Evolutionary conservation across 1,140 invertebrate genomes (phyloP).

Genomic region (Cotesia vestalis): DNA sequence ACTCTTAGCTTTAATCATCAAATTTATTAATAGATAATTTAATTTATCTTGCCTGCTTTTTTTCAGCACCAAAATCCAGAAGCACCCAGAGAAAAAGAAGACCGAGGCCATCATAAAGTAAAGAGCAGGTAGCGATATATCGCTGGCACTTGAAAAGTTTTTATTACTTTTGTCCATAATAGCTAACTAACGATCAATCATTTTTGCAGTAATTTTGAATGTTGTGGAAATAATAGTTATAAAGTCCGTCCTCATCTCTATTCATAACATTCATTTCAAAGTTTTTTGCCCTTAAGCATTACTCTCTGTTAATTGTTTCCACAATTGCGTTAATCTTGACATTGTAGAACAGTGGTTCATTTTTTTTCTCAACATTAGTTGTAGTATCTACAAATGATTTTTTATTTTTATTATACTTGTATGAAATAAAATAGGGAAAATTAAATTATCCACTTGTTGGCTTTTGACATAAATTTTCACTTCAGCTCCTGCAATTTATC

Average conservation of each 20-base stretch:
- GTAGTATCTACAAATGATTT: too few species aligned
- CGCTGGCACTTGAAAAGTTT: constrained; percentile 97
- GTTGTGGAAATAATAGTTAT: constrained; percentile 95
- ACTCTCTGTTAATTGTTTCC: constrained; percentile 48
- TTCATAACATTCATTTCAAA: constrained; percentile 85
- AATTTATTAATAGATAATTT: not conserved
- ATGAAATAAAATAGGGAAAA: too few species aligned
- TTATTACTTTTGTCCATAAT: constrained; percentile 85
- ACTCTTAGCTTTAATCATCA: not conserved
- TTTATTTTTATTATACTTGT: too few species aligned
- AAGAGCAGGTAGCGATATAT: constrained; percentile 92
- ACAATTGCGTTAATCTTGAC: constrained; percentile 54
- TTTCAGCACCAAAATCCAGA: constrained; percentile 91
- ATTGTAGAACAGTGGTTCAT: constrained; percentile 42
- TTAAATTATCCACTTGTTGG: too few species aligned
- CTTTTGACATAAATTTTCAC: too few species aligned
- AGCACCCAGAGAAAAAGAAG: constrained; percentile 87
- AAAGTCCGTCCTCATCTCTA: constrained; percentile 87
- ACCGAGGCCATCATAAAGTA: constrained; percentile 92
- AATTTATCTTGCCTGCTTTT: constrained; percentile 76
- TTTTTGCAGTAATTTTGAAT: constrained; percentile 79
- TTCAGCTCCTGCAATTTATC: too few species aligned
- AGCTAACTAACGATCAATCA: constrained; percentile 66
- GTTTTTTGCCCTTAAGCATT: constrained; percentile 53
- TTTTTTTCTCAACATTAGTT: not conserved